Evolutionary conservation across 2,797 vertebrate species (phyloP).

Genomic region (Miichthys miiuy): DNA sequence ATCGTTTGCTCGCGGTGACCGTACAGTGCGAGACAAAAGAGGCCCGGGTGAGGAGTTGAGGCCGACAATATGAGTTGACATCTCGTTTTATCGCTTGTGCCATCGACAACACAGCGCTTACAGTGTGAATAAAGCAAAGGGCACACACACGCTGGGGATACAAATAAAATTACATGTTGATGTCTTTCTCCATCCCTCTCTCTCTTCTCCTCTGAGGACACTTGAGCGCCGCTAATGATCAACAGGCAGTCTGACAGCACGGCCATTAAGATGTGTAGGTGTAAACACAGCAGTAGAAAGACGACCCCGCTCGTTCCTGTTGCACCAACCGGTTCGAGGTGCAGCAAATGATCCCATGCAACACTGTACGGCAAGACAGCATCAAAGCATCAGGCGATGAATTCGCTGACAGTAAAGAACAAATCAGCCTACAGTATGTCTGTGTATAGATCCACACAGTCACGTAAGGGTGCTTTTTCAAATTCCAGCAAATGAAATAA

Average conservation of each 20-base stretch:
- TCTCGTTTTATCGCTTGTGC: slow-evolving; percentile 34
- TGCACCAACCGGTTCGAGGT: slow-evolving; percentile 22
- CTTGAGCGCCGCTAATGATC: slow-evolving; percentile 64
- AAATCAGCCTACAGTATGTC: slow-evolving; percentile 33
- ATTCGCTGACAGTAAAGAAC: slow-evolving; percentile 27
- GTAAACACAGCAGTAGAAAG: slow-evolving; percentile 23
- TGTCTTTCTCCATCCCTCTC: slow-evolving; percentile 5
- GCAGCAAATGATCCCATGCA: slow-evolving; percentile 33
- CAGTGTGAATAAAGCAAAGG: slow-evolving; percentile 41
- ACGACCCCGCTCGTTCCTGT: slow-evolving; percentile 11
- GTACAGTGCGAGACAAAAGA: slow-evolving; percentile 26
- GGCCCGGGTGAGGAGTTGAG: slow-evolving; percentile 20
- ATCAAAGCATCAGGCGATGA: slow-evolving; percentile 35
- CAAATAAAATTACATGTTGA: slow-evolving; percentile 42
- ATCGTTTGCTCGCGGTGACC: background rate
- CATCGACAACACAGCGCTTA: slow-evolving; percentile 38
- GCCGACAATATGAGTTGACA: slow-evolving; percentile 23
- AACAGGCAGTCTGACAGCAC: slow-evolving; percentile 49
- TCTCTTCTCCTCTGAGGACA: slow-evolving; percentile 34
- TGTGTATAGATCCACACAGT: slow-evolving; percentile 26
- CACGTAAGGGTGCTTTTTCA: slow-evolving; percentile 14
- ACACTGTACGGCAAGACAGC: slow-evolving; percentile 15
- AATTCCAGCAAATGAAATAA: slow-evolving; percentile 30
- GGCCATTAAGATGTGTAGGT: slow-evolving; percentile 49
- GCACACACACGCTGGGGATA: background rate